These are phyloP conservation scores for Pholis gunnellus DNA, from an alignment of 2,113 vertebrate genomes.

Conservation along the genomic window DNA sequence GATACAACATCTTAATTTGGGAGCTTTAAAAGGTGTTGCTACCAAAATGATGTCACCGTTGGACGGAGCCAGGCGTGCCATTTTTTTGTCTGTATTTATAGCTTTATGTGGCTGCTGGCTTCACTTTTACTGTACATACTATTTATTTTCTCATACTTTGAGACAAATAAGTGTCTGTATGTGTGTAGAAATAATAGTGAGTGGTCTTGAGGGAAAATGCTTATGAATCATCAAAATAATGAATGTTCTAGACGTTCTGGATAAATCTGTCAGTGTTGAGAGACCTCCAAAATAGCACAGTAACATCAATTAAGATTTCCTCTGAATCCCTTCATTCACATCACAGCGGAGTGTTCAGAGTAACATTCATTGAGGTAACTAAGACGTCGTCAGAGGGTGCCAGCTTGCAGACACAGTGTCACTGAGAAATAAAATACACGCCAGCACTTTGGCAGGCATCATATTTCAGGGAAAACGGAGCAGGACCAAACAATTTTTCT, in stretches of 20 bases:
- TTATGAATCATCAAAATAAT: slow-evolving; percentile 1
- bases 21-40: not conserved
- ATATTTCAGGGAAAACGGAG: slow-evolving; percentile 37
- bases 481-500: slow-evolving; percentile 29
- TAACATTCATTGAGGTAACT: slow-evolving; percentile 40
- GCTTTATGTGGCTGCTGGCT: not conserved
- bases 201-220: not conserved
- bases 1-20: not conserved
- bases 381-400: slow-evolving; percentile 42
- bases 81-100: not conserved
- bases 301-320: slow-evolving; percentile 8
- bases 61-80: not conserved
- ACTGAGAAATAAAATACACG: slow-evolving; percentile 42
- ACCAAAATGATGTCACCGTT: not conserved
- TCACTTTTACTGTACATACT: not conserved
- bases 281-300: slow-evolving; percentile 5
- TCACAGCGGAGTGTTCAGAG: slow-evolving; percentile 20
- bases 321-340: slow-evolving; percentile 30
- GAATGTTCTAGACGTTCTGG: not conserved
- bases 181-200: not conserved
- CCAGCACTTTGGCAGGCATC: slow-evolving; percentile 48
- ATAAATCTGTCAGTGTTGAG: not conserved
- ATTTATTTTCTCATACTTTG: not conserved
- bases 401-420: slow-evolving; percentile 41
- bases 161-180: not conserved